Base-by-base conservation (phyloP, 53 echinoderm and acorn worm species). In the Paelopatides confundens region DNA sequence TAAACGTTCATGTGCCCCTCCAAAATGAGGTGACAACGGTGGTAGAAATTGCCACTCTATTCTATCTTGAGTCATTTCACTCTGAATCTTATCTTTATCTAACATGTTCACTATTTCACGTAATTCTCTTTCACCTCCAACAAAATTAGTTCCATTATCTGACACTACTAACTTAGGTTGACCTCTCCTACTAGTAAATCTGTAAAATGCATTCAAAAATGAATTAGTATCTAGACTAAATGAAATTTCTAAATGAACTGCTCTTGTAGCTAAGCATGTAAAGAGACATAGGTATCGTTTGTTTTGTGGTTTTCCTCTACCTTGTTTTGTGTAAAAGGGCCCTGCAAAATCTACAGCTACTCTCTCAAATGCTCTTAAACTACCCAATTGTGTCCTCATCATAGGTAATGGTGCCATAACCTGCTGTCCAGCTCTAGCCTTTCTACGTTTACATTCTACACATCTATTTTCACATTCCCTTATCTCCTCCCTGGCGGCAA, bases 161-260 rank as follows among this genome's bases (percentile, higher is more conserved):
- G 69, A 86, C 5, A 40, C 11, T 11, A 66, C 86, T 37, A 40
- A 29, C 50, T 36, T 69, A 43, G 32, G 50, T 32, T 48, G 86
- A 33, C 74, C 69, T 32, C 70, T 65, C 27, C 48, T 68, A 15
- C 49, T 86, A 7, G 23, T 10, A 85, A 85, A 85, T 40, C 32
- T 86, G 51, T 68, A 86, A 86, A 86, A 65, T 18, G 85, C 85
- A 65, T 85, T 85, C 6, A 65, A n/a, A 33, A 78, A 78, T 10
- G 54, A 15, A 50, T 78, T 27, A 2, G 78, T 53, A 14, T 79
- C 79, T 17, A 79, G 13, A 32, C 49, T 26, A 21, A 40, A 79
- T 10, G 54, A 30, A 7, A 48, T 30, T 50, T 79, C 31, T 17
- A 79, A 51, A 79, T 79, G 54, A 3, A 79, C 54, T 12, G 54